Evolutionary conservation across 2,113 vertebrate species (phyloP).

Genomic region (Pygoscelis antarcticus): DNA sequence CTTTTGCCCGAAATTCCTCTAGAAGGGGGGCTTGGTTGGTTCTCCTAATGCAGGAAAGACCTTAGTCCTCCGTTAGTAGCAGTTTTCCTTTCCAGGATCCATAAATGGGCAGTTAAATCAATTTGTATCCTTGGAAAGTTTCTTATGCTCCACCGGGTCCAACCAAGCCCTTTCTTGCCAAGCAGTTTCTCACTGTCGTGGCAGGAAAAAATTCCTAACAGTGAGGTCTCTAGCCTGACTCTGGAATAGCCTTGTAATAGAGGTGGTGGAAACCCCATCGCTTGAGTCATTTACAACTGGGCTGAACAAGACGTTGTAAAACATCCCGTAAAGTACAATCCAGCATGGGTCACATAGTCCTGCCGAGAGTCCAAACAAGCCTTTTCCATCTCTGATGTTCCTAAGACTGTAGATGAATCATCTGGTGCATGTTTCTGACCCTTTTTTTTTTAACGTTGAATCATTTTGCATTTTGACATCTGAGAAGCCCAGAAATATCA

Average conservation of each 20-base stretch:
- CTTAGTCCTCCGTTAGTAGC: not conserved
- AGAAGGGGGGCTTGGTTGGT: not conserved
- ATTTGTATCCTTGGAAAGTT: constrained; percentile 33
- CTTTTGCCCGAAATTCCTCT: not conserved
- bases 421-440: not conserved
- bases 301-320: not conserved
- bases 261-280: constrained; percentile 9
- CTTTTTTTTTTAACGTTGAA: not conserved
- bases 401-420: not conserved
- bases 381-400: not conserved
- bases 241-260: not conserved
- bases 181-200: not conserved
- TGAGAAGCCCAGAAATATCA: constrained; percentile 9
- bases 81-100: constrained; percentile 18
- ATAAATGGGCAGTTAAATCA: constrained; percentile 15
- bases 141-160: not conserved
- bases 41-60: not conserved
- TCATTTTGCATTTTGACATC: constrained; percentile 19
- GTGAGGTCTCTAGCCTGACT: not conserved
- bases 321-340: not conserved
- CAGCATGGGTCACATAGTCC: not conserved
- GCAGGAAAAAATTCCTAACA: not conserved
- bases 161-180: constrained; percentile 19
- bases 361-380: not conserved
- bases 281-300: constrained; percentile 8